These are phyloP conservation scores for Acyrthosiphon pisum DNA, from an alignment of 1,140 invertebrate species.

Conservation along the genomic window DNA sequence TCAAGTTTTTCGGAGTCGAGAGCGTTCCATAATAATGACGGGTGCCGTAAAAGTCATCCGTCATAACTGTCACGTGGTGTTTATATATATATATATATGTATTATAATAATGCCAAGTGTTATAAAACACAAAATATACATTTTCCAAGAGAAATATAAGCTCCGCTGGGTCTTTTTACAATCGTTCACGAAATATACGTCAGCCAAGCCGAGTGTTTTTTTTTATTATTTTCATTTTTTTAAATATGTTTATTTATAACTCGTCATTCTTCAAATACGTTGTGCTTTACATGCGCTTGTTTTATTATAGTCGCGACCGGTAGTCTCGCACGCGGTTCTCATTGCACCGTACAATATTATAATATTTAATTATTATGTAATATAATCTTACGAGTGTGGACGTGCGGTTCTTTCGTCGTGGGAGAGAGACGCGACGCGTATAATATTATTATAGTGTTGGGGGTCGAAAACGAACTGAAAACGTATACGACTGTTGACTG, in stretches of 20 bases:
- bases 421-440: no score
- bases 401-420: not conserved
- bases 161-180: not conserved
- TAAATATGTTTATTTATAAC: constrained; percentile 23
- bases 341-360: not conserved
- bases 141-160: not conserved
- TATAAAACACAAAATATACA: constrained; percentile 26
- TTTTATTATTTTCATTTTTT: no score
- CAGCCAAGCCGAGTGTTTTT: not conserved
- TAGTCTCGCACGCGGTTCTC: not conserved
- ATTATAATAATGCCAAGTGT: constrained; percentile 15
- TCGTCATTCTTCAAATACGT: not conserved
- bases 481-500: not conserved
- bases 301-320: not conserved
- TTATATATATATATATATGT: not conserved
- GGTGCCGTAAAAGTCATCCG: constrained; percentile 39
- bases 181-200: constrained; percentile 9
- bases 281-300: not conserved
- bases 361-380: no score
- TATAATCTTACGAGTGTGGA: no score
- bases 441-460: not conserved
- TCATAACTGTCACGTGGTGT: constrained; percentile 35
- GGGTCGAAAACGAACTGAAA: not conserved
- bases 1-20: constrained; percentile 30
- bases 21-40: not conserved